A percentile compares a stretch with the other conserved stretches of the same genome.
These are phyloP conservation scores for Melanitta fusca DNA, from an alignment of 2,797 vertebrate genomes.

Conservation along the genomic window DNA sequence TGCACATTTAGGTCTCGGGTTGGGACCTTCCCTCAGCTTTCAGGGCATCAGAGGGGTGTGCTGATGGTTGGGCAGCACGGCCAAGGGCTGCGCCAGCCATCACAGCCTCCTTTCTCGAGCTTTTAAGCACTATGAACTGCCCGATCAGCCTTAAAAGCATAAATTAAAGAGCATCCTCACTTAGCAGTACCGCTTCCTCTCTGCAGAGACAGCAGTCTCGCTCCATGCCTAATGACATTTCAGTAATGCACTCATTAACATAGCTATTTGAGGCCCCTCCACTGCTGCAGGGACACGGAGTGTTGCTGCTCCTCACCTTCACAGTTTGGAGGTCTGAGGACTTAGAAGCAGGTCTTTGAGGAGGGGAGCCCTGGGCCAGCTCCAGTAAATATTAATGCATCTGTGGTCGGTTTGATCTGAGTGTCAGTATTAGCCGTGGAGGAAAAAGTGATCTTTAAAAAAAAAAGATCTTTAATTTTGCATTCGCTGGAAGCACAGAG, in stretches of 20 bases:
- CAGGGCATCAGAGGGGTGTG: background rate
- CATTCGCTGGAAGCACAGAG: background rate
- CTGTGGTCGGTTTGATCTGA: background rate
- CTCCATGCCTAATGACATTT: background rate
- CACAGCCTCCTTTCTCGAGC: background rate
- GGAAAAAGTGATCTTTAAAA: background rate
- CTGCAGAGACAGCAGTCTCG: background rate
- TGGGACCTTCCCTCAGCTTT: background rate
- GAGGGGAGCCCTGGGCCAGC: background rate
- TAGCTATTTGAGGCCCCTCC: background rate
- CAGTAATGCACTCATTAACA: background rate
- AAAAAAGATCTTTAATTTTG: background rate
- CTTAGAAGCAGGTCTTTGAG: background rate
- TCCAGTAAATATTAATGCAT: background rate
- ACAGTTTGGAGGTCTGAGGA: background rate
- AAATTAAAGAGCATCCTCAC: background rate
- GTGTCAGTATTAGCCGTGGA: background rate
- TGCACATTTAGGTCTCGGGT: background rate
- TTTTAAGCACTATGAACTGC: background rate
- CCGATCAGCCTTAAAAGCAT: background rate
- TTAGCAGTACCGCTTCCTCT: background rate
- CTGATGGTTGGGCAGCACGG: background rate
- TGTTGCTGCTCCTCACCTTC: background rate
- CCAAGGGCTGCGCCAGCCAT: background rate
- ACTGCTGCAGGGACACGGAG: background rate